Evolutionary conservation across 2,797 vertebrate species (phyloP).

Genomic region (Sphaeramia orbicularis): DNA sequence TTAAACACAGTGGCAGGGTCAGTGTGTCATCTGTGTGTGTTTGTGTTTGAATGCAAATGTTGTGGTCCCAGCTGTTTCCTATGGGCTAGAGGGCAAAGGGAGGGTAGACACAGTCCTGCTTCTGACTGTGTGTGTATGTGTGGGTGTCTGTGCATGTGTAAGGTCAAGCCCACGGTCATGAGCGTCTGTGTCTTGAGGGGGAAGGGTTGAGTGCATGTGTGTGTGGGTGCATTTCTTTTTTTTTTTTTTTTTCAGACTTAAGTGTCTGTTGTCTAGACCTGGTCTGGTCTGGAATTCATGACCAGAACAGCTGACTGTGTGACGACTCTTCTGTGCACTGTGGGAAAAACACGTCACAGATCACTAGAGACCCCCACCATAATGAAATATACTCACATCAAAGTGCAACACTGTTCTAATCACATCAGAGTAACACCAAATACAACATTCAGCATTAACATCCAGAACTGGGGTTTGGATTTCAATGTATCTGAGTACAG

Average conservation of each 20-base stretch:
- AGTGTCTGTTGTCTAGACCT: slow-evolving; percentile 64
- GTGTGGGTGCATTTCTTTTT: neutral
- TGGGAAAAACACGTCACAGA: slow-evolving; percentile 6
- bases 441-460: too few species aligned
- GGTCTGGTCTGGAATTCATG: slow-evolving; percentile 38
- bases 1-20: slow-evolving; percentile 52
- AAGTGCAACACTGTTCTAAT: too few species aligned
- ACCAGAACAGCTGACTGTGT: slow-evolving; percentile 44
- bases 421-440: too few species aligned
- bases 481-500: too few species aligned
- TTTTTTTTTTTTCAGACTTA: slow-evolving; percentile 15
- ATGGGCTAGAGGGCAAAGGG: slow-evolving; percentile 52
- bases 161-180: slow-evolving; percentile 70
- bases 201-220: neutral
- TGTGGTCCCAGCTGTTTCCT: slow-evolving; percentile 76
- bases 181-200: slow-evolving; percentile 40
- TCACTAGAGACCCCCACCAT: too few species aligned
- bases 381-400: too few species aligned
- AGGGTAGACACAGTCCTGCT: slow-evolving; percentile 48
- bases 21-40: neutral
- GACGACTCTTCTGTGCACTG: slow-evolving; percentile 18
- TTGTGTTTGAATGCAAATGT: slow-evolving; percentile 58
- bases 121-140: slow-evolving; percentile 25
- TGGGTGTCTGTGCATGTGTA: slow-evolving; percentile 5
- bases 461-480: too few species aligned